These are phyloP conservation scores for Acrocephalus kingi DNA, from an alignment of 2,113 vertebrate genomes.

Conservation along the genomic window DNA sequence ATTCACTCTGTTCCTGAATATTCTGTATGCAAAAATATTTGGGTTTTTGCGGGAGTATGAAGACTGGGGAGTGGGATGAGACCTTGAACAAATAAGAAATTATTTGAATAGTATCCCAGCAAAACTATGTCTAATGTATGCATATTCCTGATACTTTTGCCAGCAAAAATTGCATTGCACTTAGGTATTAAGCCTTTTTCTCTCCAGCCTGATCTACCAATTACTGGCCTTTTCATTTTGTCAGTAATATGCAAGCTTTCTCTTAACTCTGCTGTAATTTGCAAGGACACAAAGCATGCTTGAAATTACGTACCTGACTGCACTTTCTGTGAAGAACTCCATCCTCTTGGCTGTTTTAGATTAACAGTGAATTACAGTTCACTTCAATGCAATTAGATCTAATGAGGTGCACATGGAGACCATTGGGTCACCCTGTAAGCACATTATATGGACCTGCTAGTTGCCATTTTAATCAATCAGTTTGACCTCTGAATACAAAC, in stretches of 20 bases:
- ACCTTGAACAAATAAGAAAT: neutral
- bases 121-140: neutral
- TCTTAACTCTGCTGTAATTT: slow-evolving; percentile 54
- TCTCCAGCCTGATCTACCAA: neutral
- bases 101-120: neutral
- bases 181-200: neutral
- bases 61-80: neutral
- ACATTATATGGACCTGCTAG: slow-evolving; percentile 35
- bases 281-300: slow-evolving; percentile 38
- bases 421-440: slow-evolving; percentile 56
- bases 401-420: slow-evolving; percentile 66
- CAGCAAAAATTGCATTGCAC: neutral
- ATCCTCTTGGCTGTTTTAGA: slow-evolving; percentile 73
- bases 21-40: neutral
- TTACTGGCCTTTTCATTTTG: slow-evolving; percentile 7
- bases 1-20: neutral
- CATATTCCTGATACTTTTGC: neutral
- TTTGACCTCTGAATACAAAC: slow-evolving; percentile 53
- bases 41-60: neutral
- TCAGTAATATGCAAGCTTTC: slow-evolving; percentile 10
- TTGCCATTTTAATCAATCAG: slow-evolving; percentile 50
- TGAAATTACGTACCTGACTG: slow-evolving; percentile 73
- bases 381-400: slow-evolving; percentile 75
- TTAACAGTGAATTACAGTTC: slow-evolving; percentile 79
- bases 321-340: slow-evolving; percentile 53